Percentiles rank a stretch among this genome's conserved stretches.
Conservation (phyloP, 2,888 invertebrate genomes). For the Sarcophaga variegata region DNA sequence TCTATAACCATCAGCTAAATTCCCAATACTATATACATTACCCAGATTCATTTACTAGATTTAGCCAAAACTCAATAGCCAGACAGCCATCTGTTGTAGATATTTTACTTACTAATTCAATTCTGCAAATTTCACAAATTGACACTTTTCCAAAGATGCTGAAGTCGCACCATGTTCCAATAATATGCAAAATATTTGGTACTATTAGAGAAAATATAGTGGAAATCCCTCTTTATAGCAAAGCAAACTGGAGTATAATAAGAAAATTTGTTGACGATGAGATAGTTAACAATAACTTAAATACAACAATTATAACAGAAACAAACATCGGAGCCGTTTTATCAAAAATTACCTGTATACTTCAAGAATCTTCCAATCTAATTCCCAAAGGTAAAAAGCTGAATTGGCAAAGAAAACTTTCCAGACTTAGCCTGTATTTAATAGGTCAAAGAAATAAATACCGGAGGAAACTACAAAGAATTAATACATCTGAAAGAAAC, state of each 20-base stretch:
- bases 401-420: background rate
- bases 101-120: background rate
- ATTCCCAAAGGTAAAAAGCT: background rate
- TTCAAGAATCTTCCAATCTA: conserved; percentile 8
- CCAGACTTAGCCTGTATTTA: background rate
- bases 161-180: conserved; percentile 4
- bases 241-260: conserved; percentile 10
- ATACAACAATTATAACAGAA: background rate
- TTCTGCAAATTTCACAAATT: too few species aligned
- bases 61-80: background rate
- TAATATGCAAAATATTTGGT: background rate
- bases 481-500: background rate
- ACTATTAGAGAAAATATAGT: background rate
- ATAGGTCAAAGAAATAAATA: conserved; percentile 5
- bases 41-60: background rate
- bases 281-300: background rate
- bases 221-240: background rate
- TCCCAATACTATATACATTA: background rate
- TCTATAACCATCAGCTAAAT: background rate
- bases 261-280: conserved; percentile 10
- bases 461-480: too few species aligned
- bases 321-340: conserved; percentile 1
- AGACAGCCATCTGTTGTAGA: conserved; percentile 11
- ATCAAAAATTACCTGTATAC: background rate
- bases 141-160: background rate